Evolutionary conservation across 2,888 invertebrate species (phyloP).

Genomic region (Polietes domitor): DNA sequence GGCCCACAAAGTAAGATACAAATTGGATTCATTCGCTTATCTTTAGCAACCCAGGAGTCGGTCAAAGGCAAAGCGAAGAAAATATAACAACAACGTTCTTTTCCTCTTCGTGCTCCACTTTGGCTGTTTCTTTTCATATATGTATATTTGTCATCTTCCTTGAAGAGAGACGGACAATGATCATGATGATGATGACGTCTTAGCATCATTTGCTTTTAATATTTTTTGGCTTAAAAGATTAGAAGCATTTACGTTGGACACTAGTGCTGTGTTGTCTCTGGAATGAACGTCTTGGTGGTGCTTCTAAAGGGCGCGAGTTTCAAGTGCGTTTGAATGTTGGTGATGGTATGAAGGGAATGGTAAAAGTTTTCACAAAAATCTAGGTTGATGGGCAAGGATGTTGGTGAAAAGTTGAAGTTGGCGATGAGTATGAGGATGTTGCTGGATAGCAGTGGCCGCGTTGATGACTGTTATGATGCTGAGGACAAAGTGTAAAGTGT

Average conservation of each 20-base stretch:
- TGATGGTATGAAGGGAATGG: not conserved
- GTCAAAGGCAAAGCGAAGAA: not conserved
- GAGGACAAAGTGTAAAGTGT: not conserved
- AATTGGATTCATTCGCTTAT: conserved; percentile 26
- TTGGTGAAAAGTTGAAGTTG: not conserved
- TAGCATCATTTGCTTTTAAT: conserved; percentile 49
- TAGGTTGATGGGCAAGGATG: not conserved
- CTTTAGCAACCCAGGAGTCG: conserved; percentile 14
- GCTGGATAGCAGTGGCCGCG: not conserved
- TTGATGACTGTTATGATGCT: not conserved
- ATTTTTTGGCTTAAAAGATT: conserved; percentile 53
- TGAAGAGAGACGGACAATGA: conserved; percentile 1
- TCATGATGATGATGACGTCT: conserved; percentile 26
- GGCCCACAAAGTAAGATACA: not conserved
- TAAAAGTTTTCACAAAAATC: not conserved
- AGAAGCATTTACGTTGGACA: conserved; percentile 9
- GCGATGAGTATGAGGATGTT: not conserved
- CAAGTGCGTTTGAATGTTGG: not conserved
- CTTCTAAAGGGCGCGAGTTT: no score
- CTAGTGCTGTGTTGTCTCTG: not conserved
- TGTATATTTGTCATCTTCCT: not conserved
- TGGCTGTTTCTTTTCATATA: not conserved
- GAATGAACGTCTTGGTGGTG: not conserved
- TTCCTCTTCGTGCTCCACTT: not conserved
- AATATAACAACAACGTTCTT: not conserved